Evolutionary conservation across 2,113 vertebrate genomes (phyloP), one percentile per base, ranked within the genome.

Genomic region (Gallinago jamesoni): DNA sequence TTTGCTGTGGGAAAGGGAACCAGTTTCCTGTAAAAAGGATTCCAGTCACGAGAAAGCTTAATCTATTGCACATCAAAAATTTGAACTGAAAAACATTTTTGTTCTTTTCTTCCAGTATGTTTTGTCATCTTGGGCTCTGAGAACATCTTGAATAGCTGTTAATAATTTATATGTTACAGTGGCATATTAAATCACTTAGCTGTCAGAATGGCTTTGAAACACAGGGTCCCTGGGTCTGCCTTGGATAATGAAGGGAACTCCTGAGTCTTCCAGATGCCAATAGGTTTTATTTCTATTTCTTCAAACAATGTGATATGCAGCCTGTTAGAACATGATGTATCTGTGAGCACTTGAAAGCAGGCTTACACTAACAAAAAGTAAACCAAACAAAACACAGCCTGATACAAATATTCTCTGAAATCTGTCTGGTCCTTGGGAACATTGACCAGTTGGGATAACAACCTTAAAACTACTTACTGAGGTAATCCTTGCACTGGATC

Each of bases 101-200:
- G 56, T 62, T 73, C 60, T 89, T 84, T 82, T 69, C 39, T 53
- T 60, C 60, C 60, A 56, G 70, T 88, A 45, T 47, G 37, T 82
- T 93, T 91, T 91, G 70, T 91, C 80, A 85, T 74, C 55, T 31
- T 62, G 74, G 64, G 79, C 79, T 91, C 87, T 66, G 52, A 82
- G 63, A 94, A 90, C 63, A 67, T 85, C 81, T 79, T 67, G 70
- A 82, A 70, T 28, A 47, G 80, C 70, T 83, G 80, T 93, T 89
- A 89, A 96, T 94, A 96, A 96, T 96, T 88, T 67, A 91, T 66
- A 43, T 41, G 27, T 70, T 81, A 74, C 33, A 69, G 60, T 66
- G 60, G 84, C 60, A 66, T 69, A 70, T 55, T 88, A 83, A 88
- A 82, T 89, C 80, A 84, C 70, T 56, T 13, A 47, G 39, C 81